These are phyloP conservation scores for Campaea margaritaria DNA, from an alignment of 2,888 invertebrate genomes.

Conservation along the genomic window DNA sequence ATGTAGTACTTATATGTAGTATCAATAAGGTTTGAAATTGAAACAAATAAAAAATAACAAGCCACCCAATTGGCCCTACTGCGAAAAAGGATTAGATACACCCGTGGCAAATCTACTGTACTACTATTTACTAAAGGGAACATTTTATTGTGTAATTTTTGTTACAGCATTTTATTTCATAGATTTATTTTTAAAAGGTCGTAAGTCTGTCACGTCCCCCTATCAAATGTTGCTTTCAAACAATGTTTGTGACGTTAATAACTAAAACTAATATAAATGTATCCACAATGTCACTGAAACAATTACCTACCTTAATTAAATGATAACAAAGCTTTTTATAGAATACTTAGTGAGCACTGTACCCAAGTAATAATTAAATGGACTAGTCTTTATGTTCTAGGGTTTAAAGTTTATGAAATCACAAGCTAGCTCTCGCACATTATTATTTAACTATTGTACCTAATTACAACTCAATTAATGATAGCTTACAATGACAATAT, in stretches of 20 bases:
- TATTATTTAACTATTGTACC: constrained; percentile 14
- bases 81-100: not conserved
- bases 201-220: constrained; percentile 31
- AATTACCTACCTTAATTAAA: not conserved
- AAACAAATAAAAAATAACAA: not conserved
- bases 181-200: constrained; percentile 32
- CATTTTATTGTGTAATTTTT: constrained; percentile 43
- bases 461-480: constrained; percentile 2
- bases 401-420: not conserved
- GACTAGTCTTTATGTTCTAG: not conserved
- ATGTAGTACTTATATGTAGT: not conserved
- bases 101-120: not conserved
- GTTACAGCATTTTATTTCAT: constrained; percentile 46
- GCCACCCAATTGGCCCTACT: not conserved
- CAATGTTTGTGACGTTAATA: constrained; percentile 27
- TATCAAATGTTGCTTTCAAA: constrained; percentile 24
- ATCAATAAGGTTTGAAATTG: not conserved
- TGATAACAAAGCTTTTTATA: constrained; percentile 16
- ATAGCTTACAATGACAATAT: constrained; percentile 4
- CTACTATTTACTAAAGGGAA: constrained; percentile 1
- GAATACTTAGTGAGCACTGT: constrained; percentile 8
- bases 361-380: not conserved
- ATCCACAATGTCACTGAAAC: constrained; percentile 19
- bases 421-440: constrained; percentile 21
- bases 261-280: constrained; percentile 15